Evolutionary conservation across 2,888 invertebrate species (phyloP).

Genomic region (Pandemis corylana): DNA sequence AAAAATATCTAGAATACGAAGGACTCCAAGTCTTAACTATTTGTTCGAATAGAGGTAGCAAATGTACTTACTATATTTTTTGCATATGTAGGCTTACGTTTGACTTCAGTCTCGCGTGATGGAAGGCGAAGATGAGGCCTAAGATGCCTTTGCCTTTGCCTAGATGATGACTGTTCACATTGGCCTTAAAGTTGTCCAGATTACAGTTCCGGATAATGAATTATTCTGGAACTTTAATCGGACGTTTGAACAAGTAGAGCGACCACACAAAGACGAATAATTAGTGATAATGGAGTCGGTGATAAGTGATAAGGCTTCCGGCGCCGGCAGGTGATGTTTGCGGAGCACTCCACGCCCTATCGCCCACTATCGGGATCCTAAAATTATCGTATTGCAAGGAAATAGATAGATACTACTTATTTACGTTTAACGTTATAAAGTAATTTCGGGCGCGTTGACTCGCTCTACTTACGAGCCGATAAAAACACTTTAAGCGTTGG

Average conservation of each 20-base stretch:
- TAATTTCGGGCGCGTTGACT: conserved; percentile 11
- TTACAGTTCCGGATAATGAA: no score
- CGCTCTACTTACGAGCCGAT: conserved; percentile 11
- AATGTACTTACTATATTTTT: no score
- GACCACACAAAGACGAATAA: not conserved
- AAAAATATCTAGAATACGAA: no score
- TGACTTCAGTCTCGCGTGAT: no score
- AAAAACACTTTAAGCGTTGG: not conserved
- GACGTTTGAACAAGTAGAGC: not conserved
- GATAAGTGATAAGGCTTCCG: conserved; percentile 34
- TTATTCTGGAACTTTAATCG: no score
- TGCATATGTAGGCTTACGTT: no score
- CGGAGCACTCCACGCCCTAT: conserved; percentile 24
- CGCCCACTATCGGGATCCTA: conserved; percentile 6
- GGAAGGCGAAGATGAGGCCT: no score
- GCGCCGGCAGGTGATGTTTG: conserved; percentile 28
- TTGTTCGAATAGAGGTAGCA: no score
- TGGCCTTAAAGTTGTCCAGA: no score
- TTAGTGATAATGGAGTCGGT: conserved; percentile 2
- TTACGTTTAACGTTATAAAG: conserved; percentile 21
- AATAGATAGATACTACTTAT: not conserved
- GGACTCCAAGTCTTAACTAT: no score
- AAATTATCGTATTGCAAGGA: conserved; percentile 21
- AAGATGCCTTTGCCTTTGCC: no score
- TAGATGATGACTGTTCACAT: no score